Evolutionary conservation across 2,888 invertebrate genomes (phyloP), one percentile per base, ranked within the genome.

Genomic region (Stenolophus ochropezus): DNA sequence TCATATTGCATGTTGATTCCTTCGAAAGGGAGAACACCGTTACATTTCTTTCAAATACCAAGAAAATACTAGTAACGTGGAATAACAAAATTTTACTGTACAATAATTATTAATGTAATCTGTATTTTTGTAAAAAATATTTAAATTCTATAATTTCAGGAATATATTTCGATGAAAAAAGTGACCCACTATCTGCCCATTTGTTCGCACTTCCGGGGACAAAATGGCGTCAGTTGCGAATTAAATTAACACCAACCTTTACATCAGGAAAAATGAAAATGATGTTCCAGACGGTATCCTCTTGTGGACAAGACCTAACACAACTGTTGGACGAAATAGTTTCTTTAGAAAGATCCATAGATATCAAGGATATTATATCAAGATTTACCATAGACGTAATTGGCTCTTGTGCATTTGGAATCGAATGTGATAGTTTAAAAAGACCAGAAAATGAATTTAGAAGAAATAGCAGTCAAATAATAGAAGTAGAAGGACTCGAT

Each of bases 201-300:
- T 85, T 94, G 1, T 91, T 93, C 83, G 88, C 90, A 82, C 85
- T 91, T 42, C 89, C 88, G 27, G 92, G 91, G 0, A 87, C 90
- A 8, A 88, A 90, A 21, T 94, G 94, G 94, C 92, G 90, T 84
- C 89, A 88, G 18, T 86, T 94, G 51, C 89, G 94, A 6, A 84
- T 89, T 0, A 93, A 93, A 84, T 87, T 94, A 85, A 91, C 93
- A 0, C 92, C 94, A 0, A 91, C 92, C 0, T 94, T 94, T 85
- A 91, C 94, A 0, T 91, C 93, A 0, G 93, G 92, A 2, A 94
- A 93, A 86, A 88, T 94, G 83, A 94, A 93, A 86, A 90, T 89
- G 20, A 93, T 94, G 92, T 93, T 92, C 84, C 89, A 90, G 0
- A 90, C 92, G 0, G 89, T 94, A 11, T 90, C 91, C 27, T 89